phyloP scores from a whole-genome alignment of 2,888 invertebrate species.

The Dyspetes luteomarginatus region DNA sequence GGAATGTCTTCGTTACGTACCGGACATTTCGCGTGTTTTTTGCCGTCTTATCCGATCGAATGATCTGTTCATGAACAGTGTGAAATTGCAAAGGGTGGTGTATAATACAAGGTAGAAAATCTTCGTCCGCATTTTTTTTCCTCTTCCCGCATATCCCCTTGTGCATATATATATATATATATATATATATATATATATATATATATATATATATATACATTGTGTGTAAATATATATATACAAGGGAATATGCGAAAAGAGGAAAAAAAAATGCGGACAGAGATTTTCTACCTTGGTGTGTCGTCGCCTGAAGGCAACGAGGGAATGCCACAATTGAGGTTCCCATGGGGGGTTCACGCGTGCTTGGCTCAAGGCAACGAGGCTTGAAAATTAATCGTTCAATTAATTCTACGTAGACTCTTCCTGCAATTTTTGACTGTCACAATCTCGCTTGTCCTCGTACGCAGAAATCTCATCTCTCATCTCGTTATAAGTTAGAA shows the following conservation, averaged over 20 bases:
- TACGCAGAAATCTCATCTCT: neutral
- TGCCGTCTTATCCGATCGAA: slow-evolving; percentile 57
- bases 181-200: too few species aligned
- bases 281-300: slow-evolving; percentile 19
- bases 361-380: slow-evolving; percentile 11
- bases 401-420: slow-evolving; percentile 6
- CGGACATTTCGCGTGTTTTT: slow-evolving; percentile 46
- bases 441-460: neutral
- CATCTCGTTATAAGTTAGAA: neutral
- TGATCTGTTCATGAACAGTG: slow-evolving; percentile 51
- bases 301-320: neutral
- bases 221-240: too few species aligned
- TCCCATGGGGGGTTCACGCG: slow-evolving; percentile 36
- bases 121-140: too few species aligned
- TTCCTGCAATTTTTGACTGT: neutral
- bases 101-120: too few species aligned
- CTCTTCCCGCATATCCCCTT: too few species aligned
- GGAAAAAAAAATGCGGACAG: slow-evolving; percentile 21
- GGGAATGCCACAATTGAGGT: slow-evolving; percentile 36
- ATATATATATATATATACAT: neutral
- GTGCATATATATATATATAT: too few species aligned
- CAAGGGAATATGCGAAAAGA: neutral
- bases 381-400: slow-evolving; percentile 33
- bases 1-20: slow-evolving; percentile 56
- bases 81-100: neutral